Conservation (phyloP, 2,888 invertebrate genomes). For the Furcula furcula region DNA sequence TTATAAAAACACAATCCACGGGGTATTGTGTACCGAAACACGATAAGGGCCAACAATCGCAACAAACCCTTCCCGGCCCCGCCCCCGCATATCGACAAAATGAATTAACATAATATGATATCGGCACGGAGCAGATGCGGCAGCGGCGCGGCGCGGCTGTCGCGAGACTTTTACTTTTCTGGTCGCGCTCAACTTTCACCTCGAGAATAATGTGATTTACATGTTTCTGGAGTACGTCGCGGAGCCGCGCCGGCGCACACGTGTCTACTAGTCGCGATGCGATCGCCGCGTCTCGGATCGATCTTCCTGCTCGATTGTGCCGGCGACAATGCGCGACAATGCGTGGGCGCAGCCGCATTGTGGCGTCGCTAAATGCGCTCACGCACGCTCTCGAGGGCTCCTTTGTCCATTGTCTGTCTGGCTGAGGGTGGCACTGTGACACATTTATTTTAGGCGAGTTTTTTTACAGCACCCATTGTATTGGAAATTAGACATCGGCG, state of each 20-base stretch:
- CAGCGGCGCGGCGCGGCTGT: conserved; percentile 39
- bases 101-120: conserved; percentile 65
- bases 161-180: conserved; percentile 74
- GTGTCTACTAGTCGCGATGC: conserved; percentile 36
- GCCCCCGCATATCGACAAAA: conserved; percentile 44
- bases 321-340: conserved; percentile 47
- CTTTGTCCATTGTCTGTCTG: conserved; percentile 75
- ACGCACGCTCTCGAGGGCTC: conserved; percentile 49
- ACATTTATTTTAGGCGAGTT: conserved; percentile 78
- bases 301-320: conserved; percentile 60
- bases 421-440: conserved; percentile 78
- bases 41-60: conserved; percentile 60
- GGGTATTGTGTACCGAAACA: conserved; percentile 49
- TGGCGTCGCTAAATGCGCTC: conserved; percentile 56
- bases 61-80: conserved; percentile 54
- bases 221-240: conserved; percentile 45
- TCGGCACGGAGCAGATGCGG: conserved; percentile 55
- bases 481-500: conserved; percentile 77
- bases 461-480: conserved; percentile 77
- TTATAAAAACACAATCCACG: conserved; percentile 54
- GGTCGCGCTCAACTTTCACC: conserved; percentile 76
- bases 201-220: conserved; percentile 68
- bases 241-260: conserved; percentile 35
- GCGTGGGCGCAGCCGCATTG: conserved; percentile 67
- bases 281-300: conserved; percentile 42